Conservation (phyloP, 2,113 vertebrate genomes). For the Haliaeetus leucogaster region DNA sequence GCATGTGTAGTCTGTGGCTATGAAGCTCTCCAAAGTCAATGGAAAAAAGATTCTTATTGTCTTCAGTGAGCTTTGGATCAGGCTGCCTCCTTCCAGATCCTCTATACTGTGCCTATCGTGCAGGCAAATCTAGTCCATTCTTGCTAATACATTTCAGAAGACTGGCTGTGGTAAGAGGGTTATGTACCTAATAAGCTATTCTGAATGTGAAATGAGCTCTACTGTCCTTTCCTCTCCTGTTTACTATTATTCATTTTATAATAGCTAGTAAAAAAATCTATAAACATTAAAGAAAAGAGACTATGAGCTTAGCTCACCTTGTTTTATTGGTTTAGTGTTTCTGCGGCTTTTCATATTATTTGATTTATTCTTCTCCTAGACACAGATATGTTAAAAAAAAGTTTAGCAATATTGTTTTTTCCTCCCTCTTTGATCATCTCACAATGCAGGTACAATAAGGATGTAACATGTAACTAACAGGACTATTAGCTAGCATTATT, state of each 20-base stretch:
- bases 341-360: conserved; percentile 83
- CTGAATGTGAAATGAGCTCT: conserved; percentile 33
- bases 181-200: conserved; percentile 2
- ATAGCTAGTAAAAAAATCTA: conserved; percentile 29
- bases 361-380: conserved; percentile 83
- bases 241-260: conserved; percentile 41
- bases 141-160: background rate
- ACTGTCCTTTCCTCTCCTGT: background rate
- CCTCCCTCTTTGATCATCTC: conserved; percentile 44
- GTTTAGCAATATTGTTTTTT: conserved; percentile 44
- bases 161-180: background rate
- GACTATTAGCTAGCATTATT: background rate
- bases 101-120: background rate
- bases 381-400: conserved; percentile 65
- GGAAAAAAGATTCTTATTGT: background rate
- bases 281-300: conserved; percentile 51
- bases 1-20: background rate
- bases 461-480: conserved; percentile 20
- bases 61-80: background rate
- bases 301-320: conserved; percentile 74
- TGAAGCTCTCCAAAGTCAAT: background rate
- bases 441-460: conserved; percentile 28
- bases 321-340: conserved; percentile 83
- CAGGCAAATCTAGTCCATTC: background rate
- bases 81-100: background rate